phyloP scores from a whole-genome alignment of 2,113 vertebrate species.

The Hippolais icterina region DNA sequence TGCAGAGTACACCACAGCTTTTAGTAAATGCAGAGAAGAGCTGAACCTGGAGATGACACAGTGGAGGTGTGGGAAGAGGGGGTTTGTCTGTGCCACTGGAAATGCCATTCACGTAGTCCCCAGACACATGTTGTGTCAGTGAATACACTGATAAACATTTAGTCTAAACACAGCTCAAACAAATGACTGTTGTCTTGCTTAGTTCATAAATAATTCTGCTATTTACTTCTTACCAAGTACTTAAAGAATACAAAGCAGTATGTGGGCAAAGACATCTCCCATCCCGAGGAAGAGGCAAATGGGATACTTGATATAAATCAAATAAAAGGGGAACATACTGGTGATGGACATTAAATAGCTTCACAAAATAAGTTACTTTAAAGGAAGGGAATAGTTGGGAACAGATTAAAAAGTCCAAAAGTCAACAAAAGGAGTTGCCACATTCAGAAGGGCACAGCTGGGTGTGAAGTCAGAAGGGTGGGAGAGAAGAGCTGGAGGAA shows the following conservation, averaged over 20 bases:
- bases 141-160: conserved; percentile 5
- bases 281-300: neutral
- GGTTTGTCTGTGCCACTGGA: neutral
- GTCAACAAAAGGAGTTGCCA: neutral
- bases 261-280: neutral
- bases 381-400: neutral
- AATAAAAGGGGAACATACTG: neutral
- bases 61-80: neutral
- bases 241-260: neutral
- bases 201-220: conserved; percentile 36
- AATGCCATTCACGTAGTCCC: neutral
- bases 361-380: neutral
- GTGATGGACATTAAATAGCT: neutral
- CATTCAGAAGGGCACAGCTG: neutral
- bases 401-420: neutral
- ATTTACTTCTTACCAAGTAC: neutral
- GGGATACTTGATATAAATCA: neutral
- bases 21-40: neutral
- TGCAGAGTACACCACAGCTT: neutral
- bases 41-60: neutral
- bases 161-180: neutral
- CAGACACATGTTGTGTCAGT: neutral
- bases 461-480: neutral
- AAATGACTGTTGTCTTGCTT: neutral
- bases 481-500: neutral